These are phyloP conservation scores for Mesembrinibis cayennensis DNA, from an alignment of 2,113 vertebrate species.

Conservation along the genomic window DNA sequence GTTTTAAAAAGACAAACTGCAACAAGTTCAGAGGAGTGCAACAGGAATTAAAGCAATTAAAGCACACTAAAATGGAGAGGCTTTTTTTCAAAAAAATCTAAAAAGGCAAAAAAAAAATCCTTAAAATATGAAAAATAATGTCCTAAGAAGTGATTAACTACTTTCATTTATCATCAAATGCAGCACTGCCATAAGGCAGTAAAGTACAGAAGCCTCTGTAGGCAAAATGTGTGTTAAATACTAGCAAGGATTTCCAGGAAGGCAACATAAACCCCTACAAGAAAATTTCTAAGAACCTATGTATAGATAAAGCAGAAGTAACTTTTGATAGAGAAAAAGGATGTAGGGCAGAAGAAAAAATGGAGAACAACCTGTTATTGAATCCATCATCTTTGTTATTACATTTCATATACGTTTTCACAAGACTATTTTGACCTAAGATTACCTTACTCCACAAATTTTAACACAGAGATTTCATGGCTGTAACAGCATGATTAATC, in stretches of 20 bases:
- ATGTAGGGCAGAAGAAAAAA: not conserved
- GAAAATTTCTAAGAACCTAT: not conserved
- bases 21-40: not conserved
- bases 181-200: not conserved
- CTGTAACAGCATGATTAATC: not conserved
- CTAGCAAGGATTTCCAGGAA: not conserved
- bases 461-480: not conserved
- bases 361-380: not conserved
- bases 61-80: not conserved
- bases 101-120: not conserved
- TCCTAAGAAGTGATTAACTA: not conserved
- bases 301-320: not conserved
- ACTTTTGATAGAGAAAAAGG: not conserved
- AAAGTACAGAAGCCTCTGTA: not conserved
- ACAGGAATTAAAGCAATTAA: not conserved
- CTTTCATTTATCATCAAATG: not conserved
- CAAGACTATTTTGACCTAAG: not conserved
- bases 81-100: not conserved
- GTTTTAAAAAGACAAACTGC: not conserved
- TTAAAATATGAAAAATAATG: not conserved
- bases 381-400: not conserved
- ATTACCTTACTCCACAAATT: not conserved
- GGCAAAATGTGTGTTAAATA: not conserved
- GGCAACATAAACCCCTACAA: not conserved
- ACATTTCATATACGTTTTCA: not conserved